Conservation (phyloP, 2,113 vertebrate genomes). For the Craseonycteris thonglongyai region DNA sequence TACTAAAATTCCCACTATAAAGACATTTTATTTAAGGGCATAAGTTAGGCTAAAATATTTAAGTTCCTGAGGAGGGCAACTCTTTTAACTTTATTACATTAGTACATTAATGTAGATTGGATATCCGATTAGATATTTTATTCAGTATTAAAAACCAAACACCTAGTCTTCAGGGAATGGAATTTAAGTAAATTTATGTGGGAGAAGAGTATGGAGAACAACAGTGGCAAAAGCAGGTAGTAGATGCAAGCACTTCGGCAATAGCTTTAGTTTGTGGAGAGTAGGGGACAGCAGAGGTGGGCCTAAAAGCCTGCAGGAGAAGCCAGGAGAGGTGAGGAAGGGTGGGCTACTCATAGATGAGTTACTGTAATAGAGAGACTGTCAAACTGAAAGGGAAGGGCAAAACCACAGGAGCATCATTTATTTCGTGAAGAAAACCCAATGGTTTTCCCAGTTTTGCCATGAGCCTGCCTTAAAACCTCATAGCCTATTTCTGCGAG, state of each 20-base stretch:
- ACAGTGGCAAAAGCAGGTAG: too few species aligned
- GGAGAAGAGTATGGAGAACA: fast-evolving
- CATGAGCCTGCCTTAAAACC: neutral
- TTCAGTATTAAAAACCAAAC: neutral
- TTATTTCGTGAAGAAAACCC: neutral
- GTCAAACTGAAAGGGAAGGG: neutral
- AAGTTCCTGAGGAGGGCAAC: neutral
- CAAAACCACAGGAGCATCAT: neutral
- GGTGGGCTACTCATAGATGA: fast-evolving
- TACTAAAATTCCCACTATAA: neutral
- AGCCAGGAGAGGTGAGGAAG: neutral
- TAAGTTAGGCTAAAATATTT: neutral
- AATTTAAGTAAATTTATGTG: neutral
- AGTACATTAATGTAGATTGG: neutral
- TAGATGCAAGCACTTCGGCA: too few species aligned
- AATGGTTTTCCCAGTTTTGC: neutral
- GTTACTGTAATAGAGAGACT: neutral
- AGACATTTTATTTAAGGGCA: neutral
- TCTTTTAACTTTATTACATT: neutral
- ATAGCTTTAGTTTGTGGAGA: neutral
- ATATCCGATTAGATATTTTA: neutral
- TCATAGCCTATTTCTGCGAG: neutral
- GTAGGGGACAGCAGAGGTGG: neutral
- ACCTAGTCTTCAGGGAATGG: neutral
- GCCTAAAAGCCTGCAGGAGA: neutral